A percentile compares a stretch with the other conserved stretches of the same genome.
Evolutionary conservation across 2,113 vertebrate species (phyloP).

Genomic region (Steatornis caripensis): DNA sequence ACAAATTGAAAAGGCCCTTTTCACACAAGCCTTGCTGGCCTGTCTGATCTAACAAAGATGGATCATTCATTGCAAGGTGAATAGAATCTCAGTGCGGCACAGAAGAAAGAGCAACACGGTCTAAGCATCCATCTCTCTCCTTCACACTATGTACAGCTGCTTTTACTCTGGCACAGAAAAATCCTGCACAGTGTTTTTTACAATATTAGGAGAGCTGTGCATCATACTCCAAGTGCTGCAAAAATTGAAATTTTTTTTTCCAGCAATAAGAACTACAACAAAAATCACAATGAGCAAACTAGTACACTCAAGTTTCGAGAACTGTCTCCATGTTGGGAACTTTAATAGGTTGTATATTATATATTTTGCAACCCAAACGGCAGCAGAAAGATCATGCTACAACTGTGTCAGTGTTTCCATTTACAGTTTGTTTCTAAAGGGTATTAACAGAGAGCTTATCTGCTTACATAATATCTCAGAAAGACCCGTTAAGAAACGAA

Average conservation of each 20-base stretch:
- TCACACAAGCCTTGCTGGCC: constrained; percentile 42
- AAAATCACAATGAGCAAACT: not conserved
- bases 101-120: not conserved
- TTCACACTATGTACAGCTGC: not conserved
- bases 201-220: not conserved
- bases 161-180: not conserved
- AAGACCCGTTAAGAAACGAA: not conserved
- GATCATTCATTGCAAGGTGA: constrained; percentile 62
- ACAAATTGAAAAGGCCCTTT: constrained; percentile 67
- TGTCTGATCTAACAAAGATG: constrained; percentile 67
- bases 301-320: not conserved
- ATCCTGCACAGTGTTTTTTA: not conserved
- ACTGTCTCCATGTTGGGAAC: not conserved
- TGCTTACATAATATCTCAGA: not conserved
- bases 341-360: not conserved
- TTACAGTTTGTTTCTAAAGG: not conserved
- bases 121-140: not conserved
- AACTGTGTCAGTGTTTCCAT: not conserved
- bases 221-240: not conserved
- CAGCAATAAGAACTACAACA: not conserved
- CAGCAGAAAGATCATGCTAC: not conserved
- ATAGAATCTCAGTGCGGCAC: constrained; percentile 7
- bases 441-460: not conserved
- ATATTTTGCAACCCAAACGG: not conserved
- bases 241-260: not conserved